Percentiles rank a stretch among this genome's conserved stretches.
phyloP scores from a whole-genome alignment of 2,113 vertebrate species.

The Anguilla japonica region DNA sequence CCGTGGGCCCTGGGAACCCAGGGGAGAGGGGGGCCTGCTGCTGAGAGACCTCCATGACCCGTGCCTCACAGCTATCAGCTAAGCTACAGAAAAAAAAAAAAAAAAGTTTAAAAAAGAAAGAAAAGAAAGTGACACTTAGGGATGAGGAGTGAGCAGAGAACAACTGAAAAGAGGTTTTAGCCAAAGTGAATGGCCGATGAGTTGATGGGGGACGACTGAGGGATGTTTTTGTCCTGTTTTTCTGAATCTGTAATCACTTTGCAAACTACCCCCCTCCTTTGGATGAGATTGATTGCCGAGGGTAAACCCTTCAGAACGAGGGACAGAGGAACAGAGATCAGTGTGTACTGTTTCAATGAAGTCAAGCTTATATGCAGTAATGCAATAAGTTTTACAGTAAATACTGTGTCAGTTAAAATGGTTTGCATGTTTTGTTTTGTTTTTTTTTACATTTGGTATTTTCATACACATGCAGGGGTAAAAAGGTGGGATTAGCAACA shows the following conservation, averaged over 20 bases:
- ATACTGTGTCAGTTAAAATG: background rate
- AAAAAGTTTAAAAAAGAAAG: background rate
- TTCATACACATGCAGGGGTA: background rate
- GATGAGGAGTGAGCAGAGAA: background rate
- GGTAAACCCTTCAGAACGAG: background rate
- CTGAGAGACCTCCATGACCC: background rate
- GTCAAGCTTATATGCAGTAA: background rate
- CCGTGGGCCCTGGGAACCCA: background rate
- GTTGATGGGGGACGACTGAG: background rate
- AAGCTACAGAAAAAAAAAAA: background rate
- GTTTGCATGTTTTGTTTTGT: background rate
- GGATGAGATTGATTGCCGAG: background rate
- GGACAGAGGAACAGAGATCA: background rate
- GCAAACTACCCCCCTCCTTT: background rate
- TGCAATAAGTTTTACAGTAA: background rate
- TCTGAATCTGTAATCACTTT: background rate
- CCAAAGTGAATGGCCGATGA: background rate
- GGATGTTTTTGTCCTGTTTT: background rate
- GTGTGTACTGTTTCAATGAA: background rate
- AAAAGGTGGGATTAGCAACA: background rate
- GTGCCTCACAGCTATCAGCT: background rate
- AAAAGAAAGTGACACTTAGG: background rate
- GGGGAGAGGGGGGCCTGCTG: background rate
- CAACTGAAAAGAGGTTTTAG: background rate
- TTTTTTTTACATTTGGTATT: background rate